Percentiles rank a stretch among this genome's conserved stretches.
phyloP scores from a whole-genome alignment of 2,113 vertebrate species.

The Uropsilus gracilis region DNA sequence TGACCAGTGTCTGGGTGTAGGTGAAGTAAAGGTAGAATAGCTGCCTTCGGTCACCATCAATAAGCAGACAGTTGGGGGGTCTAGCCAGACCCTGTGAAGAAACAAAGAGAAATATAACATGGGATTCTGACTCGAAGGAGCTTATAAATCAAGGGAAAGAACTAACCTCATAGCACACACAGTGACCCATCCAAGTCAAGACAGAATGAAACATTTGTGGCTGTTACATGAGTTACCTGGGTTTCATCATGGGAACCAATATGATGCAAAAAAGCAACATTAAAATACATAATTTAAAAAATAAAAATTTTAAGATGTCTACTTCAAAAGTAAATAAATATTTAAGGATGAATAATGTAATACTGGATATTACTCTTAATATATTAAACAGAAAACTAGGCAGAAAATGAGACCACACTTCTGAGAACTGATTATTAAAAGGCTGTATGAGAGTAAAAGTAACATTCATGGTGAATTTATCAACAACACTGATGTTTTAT shows the following conservation, averaged over 20 bases:
- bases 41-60: not conserved
- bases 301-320: too few species aligned
- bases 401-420: not conserved
- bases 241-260: too few species aligned
- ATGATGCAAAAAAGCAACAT: too few species aligned
- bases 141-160: not conserved
- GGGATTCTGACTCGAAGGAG: not conserved
- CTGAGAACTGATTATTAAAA: not conserved
- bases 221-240: not conserved
- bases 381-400: not conserved
- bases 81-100: not conserved
- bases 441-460: too few species aligned
- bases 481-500: not conserved
- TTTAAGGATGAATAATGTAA: not conserved
- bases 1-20: not conserved
- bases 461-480: not conserved
- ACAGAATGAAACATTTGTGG: not conserved
- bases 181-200: not conserved
- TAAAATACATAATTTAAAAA: too few species aligned
- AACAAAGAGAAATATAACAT: not conserved
- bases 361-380: not conserved
- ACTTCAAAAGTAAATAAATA: too few species aligned
- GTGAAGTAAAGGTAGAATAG: not conserved
- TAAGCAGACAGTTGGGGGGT: not conserved
- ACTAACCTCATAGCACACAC: not conserved